A percentile compares a stretch with the other conserved stretches of the same genome.
These are phyloP conservation scores for Rhyzopertha dominica DNA, from an alignment of 1,140 invertebrate species.

Conservation along the genomic window DNA sequence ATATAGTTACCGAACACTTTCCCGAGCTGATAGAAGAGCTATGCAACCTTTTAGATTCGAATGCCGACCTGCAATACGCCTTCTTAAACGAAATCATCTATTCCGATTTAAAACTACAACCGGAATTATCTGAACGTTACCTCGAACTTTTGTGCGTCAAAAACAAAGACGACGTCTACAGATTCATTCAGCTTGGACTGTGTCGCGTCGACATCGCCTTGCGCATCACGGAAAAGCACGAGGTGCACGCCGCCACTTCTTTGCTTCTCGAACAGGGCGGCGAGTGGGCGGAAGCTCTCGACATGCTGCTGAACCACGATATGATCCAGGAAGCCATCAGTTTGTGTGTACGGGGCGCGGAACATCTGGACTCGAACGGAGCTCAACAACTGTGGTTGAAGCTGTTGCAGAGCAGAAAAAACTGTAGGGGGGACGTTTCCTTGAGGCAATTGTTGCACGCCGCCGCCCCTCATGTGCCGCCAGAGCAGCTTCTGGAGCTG, in stretches of 20 bases:
- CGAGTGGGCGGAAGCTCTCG: conserved; percentile 47
- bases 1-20: conserved; percentile 51
- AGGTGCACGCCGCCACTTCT: conserved; percentile 43
- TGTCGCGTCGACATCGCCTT: conserved; percentile 46
- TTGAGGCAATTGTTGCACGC: conserved; percentile 48
- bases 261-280: conserved; percentile 48
- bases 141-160: conserved; percentile 61
- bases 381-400: conserved; percentile 48
- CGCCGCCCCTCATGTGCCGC: conserved; percentile 51
- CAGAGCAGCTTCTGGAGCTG: conserved; percentile 48
- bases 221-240: conserved; percentile 43
- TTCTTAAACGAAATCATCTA: conserved; percentile 61
- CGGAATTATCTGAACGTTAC: conserved; percentile 55
- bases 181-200: conserved; percentile 35
- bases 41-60: conserved; percentile 46
- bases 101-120: conserved; percentile 49
- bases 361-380: conserved; percentile 39
- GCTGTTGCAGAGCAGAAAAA: conserved; percentile 42
- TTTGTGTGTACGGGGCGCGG: conserved; percentile 45
- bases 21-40: conserved; percentile 48
- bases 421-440: conserved; percentile 36
- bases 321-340: conserved; percentile 38
- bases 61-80: conserved; percentile 51
- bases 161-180: conserved; percentile 47
- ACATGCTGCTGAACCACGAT: conserved; percentile 43